A percentile compares a stretch with the other conserved stretches of the same genome.
phyloP scores from a whole-genome alignment of 53 echinoderm and acorn worm species.

The Echinometra lucunter region DNA sequence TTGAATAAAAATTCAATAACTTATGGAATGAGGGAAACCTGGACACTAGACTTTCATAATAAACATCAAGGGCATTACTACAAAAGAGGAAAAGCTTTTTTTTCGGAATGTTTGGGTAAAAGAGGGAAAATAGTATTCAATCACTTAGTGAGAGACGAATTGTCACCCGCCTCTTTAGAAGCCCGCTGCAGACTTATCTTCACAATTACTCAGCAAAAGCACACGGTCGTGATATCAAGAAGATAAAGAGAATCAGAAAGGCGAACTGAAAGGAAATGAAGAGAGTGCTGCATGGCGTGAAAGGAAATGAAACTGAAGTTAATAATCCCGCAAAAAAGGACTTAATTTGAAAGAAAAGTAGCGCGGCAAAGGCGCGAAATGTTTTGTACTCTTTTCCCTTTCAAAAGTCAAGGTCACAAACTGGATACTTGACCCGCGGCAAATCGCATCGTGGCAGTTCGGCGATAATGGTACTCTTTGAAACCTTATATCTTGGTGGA shows the following conservation, averaged over 20 bases:
- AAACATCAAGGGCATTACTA: neutral
- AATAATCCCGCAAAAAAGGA: conserved; percentile 43
- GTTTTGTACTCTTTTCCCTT: neutral
- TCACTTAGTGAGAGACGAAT: conserved; percentile 37
- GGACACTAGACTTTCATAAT: neutral
- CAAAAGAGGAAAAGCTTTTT: neutral
- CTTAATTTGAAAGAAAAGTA: conserved; percentile 36
- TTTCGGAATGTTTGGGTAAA: neutral
- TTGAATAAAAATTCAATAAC: neutral
- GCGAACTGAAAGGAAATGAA: conserved; percentile 46
- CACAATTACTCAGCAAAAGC: conserved; percentile 27
- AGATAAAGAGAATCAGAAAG: conserved; percentile 26
- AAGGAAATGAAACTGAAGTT: conserved; percentile 31
- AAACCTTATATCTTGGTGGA: neutral
- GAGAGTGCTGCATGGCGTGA: conserved; percentile 9
- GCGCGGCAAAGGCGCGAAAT: neutral
- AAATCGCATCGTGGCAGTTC: neutral
- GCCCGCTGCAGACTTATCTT: conserved; percentile 25
- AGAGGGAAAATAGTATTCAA: neutral
- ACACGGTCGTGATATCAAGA: neutral
- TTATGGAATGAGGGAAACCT: neutral
- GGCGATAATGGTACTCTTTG: neutral
- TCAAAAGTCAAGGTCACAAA: conserved; percentile 39
- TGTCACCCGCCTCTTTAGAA: neutral
- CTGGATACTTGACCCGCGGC: neutral